phyloP scores from a whole-genome alignment of 2,888 invertebrate species.

The Seladonia tumulorum region DNA sequence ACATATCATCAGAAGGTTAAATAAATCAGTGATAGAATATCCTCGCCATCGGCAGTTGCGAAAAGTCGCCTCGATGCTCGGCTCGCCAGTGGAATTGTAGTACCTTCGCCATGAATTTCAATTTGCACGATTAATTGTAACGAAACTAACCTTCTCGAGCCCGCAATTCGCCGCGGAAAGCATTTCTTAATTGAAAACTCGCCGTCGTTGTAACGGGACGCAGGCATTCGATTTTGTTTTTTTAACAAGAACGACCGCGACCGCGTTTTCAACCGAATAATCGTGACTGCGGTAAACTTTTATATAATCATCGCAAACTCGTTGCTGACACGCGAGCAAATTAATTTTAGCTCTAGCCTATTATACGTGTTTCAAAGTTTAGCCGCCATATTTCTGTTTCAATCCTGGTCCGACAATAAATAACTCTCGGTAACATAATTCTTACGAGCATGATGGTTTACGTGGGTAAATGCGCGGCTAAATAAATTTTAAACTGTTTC shows the following conservation, averaged over 20 bases:
- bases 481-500: too few relatives aligned
- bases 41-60: background rate
- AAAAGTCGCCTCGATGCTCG: constrained; percentile 8
- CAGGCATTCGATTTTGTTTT: constrained; percentile 24
- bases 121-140: constrained; percentile 70
- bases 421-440: background rate
- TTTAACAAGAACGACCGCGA: background rate
- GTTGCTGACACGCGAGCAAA: constrained; percentile 27
- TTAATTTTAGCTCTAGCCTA: constrained; percentile 19
- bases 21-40: constrained; percentile 36
- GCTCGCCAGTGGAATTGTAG: constrained; percentile 19
- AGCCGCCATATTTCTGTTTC: background rate
- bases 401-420: background rate
- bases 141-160: constrained; percentile 57
- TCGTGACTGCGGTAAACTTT: constrained; percentile 16
- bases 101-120: constrained; percentile 63
- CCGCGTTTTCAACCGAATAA: background rate
- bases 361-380: background rate
- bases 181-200: constrained; percentile 61
- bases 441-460: background rate
- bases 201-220: constrained; percentile 27
- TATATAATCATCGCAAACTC: background rate
- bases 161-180: constrained; percentile 45
- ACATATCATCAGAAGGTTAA: constrained; percentile 2
- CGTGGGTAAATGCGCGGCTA: background rate